Evolutionary conservation across 2,888 invertebrate species (phyloP).

Genomic region (Xanthorhoe designata): DNA sequence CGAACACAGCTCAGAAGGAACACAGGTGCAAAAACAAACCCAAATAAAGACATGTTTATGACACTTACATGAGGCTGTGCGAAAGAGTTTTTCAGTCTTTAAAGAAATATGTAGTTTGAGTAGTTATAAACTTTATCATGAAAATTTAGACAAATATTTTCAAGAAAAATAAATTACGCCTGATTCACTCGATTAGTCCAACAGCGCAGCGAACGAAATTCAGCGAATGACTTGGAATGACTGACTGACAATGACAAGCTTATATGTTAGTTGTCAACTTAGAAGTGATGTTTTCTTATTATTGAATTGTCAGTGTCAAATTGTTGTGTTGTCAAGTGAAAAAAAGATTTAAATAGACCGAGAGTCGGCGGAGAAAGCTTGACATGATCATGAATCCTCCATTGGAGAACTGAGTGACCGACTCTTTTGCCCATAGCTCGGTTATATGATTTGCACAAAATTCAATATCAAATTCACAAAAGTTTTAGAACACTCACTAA

Average conservation of each 20-base stretch:
- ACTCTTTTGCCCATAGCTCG: no score
- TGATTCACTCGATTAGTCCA: constrained; percentile 59
- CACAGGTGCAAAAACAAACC: constrained; percentile 33
- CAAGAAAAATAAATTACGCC: constrained; percentile 64
- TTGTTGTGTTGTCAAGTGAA: background rate
- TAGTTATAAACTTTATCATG: constrained; percentile 17
- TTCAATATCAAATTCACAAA: no score
- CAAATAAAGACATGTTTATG: background rate
- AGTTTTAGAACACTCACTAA: no score
- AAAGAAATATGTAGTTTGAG: constrained; percentile 6
- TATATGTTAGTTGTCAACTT: background rate
- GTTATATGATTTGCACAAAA: no score
- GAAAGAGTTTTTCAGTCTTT: background rate
- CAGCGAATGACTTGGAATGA: constrained; percentile 4
- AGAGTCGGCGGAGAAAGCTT: background rate
- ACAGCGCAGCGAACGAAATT: constrained; percentile 1
- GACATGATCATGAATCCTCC: background rate
- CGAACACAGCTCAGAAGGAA: constrained; percentile 34
- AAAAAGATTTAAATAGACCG: no score
- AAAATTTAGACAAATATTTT: constrained; percentile 17
- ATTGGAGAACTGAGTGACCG: no score
- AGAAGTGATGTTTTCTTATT: background rate
- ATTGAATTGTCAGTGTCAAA: background rate
- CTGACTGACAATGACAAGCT: background rate
- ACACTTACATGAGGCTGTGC: constrained; percentile 35